Percentiles rank a stretch among this genome's conserved stretches.
Conservation (phyloP, 2,888 invertebrate species). For the Falcaria lacertinaria region DNA sequence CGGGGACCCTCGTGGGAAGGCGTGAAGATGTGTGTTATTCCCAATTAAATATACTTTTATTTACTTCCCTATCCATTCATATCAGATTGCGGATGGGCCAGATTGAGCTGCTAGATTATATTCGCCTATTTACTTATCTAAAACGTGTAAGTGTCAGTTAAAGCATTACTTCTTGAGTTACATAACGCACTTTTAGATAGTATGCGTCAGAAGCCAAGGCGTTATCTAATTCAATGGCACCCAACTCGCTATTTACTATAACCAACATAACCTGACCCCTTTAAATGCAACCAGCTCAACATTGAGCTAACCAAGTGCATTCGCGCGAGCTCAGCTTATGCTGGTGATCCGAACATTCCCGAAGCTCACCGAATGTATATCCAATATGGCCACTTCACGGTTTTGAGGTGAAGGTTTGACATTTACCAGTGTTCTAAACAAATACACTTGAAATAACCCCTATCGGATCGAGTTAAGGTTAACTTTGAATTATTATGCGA, state of each 20-base stretch:
- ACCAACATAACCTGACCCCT: constrained; percentile 41
- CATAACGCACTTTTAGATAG: constrained; percentile 44
- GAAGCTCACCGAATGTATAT: constrained; percentile 44
- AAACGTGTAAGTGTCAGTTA: constrained; percentile 18
- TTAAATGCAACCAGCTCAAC: constrained; percentile 12
- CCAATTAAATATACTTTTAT: too few relatives aligned
- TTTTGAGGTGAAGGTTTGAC: constrained; percentile 79
- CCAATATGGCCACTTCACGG: constrained; percentile 73
- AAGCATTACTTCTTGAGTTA: constrained; percentile 27
- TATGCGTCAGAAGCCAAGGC: constrained; percentile 51
- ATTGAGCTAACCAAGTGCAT: constrained; percentile 10
- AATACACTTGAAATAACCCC: constrained; percentile 27
- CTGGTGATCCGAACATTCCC: constrained; percentile 33
- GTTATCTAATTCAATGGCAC: constrained; percentile 60
- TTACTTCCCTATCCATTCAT: too few relatives aligned
- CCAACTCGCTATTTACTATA: constrained; percentile 29
- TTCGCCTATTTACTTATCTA: constrained; percentile 7
- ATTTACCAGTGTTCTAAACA: constrained; percentile 65
- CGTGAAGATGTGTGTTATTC: too few relatives aligned
- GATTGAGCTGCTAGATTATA: too few relatives aligned
- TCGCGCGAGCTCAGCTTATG: constrained; percentile 34
- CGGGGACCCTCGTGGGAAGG: too few relatives aligned
- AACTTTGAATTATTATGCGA: constrained; percentile 21
- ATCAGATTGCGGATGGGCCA: too few relatives aligned
- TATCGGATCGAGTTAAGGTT: constrained; percentile 33